Conservation (phyloP, 2,113 vertebrate species). For the Cynoglossus semilaevis region DNA sequence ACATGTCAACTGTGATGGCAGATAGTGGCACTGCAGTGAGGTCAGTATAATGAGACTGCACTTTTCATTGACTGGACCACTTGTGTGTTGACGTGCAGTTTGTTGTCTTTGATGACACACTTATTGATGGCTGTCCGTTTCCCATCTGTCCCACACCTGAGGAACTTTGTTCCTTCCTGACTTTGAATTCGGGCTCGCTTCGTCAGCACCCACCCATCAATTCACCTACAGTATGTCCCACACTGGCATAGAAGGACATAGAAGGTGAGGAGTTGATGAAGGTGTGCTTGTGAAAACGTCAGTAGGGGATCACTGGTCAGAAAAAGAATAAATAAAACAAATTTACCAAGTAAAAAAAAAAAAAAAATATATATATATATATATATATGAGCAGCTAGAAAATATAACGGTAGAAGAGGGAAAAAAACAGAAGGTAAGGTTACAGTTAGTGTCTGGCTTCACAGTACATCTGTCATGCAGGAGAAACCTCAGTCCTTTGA, state of each 20-base stretch:
- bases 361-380: too few species aligned
- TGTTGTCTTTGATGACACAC: conserved; percentile 6
- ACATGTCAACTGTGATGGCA: conserved; percentile 65
- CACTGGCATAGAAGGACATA: conserved; percentile 59
- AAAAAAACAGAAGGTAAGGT: conserved; percentile 24
- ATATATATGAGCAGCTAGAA: conserved; percentile 24
- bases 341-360: too few species aligned
- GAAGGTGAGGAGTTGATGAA: conserved; percentile 67
- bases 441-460: conserved; percentile 38
- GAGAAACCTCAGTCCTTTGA: background rate
- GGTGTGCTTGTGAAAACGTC: conserved; percentile 66
- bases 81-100: background rate
- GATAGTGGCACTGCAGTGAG: background rate
- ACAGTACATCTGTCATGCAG: too few species aligned
- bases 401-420: conserved; percentile 17
- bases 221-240: conserved; percentile 33
- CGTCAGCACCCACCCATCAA: conserved; percentile 59
- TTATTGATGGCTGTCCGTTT: conserved; percentile 21
- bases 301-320: conserved; percentile 50
- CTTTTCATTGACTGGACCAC: background rate
- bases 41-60: background rate
- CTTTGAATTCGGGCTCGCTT: conserved; percentile 43
- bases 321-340: too few species aligned
- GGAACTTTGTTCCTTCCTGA: conserved; percentile 39
- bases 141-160: conserved; percentile 33